Evolutionary conservation across 2,888 invertebrate species (phyloP), one percentile per base, ranked within the genome.

Genomic region (Leptopterna dolabrata): DNA sequence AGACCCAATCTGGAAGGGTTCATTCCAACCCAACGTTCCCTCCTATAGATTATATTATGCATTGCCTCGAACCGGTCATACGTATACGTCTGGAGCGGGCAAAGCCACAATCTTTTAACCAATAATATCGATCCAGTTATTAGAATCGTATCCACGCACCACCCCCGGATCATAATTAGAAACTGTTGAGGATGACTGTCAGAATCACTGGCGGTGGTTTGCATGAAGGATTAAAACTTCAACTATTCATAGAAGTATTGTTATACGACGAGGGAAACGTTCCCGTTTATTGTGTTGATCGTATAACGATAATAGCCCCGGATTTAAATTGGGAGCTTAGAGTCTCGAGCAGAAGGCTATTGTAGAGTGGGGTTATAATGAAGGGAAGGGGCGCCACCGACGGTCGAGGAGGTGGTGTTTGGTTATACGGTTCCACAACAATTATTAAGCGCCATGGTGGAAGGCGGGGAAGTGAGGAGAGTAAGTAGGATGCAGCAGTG

Each of bases 301-400:
- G 85, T 76, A 85, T 85, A 85, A 85, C 55, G 76, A 85, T 85
- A 85, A 76, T 85, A 71, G 70, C 43, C 30, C 73, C 24, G 73
- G 47, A 85, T 85, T 85, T 47, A 85, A 85, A 76, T 78, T 87
- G 87, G 87, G 43, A 81, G 87, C 87, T 87, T 87, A 87, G 87
- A 87, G 87, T 78, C 80, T 70, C 78, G 80, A 87, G 70, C 87
- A 87, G 80, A 41, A 78, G 80, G 87, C 87, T 87, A 87, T 87
- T 87, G 87, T 87, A 47, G 16, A 80, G 76, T 63, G 36, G 80
- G 78, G 87, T 78, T 87, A 87, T 87, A 87, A 87, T 87, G 87
- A 87, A 80, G 80, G 85, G 85, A 9, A 19, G 43, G 85, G 43
- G 41, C 55, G 45, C 70, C 63, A 19, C 70, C 36, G 63, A 24